phyloP scores from a whole-genome alignment of 2,113 vertebrate species.

The Lophotis ruficrista region DNA sequence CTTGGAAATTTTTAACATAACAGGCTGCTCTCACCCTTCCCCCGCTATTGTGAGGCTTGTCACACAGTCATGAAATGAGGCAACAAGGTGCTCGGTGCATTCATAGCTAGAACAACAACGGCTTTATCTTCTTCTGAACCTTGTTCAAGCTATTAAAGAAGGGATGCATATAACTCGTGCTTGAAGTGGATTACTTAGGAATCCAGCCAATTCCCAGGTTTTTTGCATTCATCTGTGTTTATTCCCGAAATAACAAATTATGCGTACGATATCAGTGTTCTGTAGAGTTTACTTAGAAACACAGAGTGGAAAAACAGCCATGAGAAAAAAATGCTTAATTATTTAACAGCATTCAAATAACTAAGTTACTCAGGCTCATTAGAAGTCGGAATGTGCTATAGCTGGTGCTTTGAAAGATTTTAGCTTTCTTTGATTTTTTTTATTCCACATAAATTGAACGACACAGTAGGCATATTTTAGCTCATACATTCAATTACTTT shows the following conservation, averaged over 20 bases:
- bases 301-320: not conserved
- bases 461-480: not conserved
- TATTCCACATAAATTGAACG: not conserved
- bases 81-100: not conserved
- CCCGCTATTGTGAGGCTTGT: rapidly evolving
- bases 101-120: not conserved
- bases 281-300: not conserved
- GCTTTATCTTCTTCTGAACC: not conserved
- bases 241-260: not conserved
- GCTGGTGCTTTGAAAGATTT: not conserved
- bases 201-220: not conserved
- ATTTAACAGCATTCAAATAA: not conserved
- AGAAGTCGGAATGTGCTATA: not conserved
- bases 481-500: not conserved
- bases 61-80: not conserved
- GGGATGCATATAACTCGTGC: not conserved
- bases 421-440: not conserved
- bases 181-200: not conserved
- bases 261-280: not conserved
- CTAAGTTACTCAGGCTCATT: not conserved
- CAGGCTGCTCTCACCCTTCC: not conserved
- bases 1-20: not conserved
- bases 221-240: not conserved
- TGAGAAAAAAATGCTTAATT: not conserved
- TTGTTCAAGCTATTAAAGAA: not conserved